These are phyloP conservation scores for Brachyhypopomus gauderio DNA, from an alignment of 2,113 vertebrate genomes.

Conservation along the genomic window DNA sequence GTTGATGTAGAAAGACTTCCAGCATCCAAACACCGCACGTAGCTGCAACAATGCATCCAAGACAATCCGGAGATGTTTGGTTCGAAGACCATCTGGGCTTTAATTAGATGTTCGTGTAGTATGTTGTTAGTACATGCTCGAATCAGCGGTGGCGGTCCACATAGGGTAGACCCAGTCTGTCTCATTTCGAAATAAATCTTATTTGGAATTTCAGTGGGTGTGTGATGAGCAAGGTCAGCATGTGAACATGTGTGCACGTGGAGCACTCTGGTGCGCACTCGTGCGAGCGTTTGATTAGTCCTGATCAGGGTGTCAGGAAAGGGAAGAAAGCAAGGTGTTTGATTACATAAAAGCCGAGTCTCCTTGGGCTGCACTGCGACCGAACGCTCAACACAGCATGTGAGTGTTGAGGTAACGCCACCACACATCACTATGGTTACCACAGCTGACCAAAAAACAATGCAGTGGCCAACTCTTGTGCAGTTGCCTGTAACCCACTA, in stretches of 20 bases:
- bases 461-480: not conserved
- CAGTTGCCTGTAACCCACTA: not conserved
- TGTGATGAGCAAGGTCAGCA: constrained; percentile 4
- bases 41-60: not conserved
- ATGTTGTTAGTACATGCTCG: not conserved
- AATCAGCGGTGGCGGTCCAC: too few species aligned
- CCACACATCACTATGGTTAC: constrained; percentile 1
- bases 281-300: not conserved
- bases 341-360: constrained; percentile 12
- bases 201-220: not conserved
- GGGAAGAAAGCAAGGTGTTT: not conserved
- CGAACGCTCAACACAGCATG: not conserved
- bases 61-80: not conserved
- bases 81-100: not conserved
- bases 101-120: not conserved
- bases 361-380: not conserved
- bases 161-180: not conserved
- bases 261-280: not conserved
- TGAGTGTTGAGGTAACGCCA: not conserved
- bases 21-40: not conserved
- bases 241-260: not conserved
- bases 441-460: not conserved
- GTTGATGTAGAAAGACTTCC: constrained; percentile 36
- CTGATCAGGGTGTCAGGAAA: not conserved
- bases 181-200: not conserved